phyloP scores from a whole-genome alignment of 2,797 vertebrate genomes.

The Pygocentrus nattereri region DNA sequence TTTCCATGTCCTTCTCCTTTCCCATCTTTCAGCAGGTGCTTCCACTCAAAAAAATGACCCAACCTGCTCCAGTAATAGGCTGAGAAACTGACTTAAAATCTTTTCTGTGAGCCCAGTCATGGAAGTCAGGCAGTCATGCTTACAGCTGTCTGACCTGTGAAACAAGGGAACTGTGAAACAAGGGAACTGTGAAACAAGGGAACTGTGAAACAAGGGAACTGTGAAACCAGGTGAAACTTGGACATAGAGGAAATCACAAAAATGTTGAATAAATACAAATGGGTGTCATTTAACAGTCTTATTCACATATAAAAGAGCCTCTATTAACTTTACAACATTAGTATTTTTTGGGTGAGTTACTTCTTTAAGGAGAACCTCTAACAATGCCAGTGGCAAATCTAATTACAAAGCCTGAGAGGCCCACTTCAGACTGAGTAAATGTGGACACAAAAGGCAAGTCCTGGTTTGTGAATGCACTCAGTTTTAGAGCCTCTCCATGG shows the following conservation, averaged over 20 bases:
- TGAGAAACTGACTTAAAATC: neutral
- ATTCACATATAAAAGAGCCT: neutral
- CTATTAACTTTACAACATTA: neutral
- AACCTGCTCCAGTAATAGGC: neutral
- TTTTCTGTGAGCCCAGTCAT: neutral
- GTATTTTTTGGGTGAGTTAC: neutral
- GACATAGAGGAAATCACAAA: neutral
- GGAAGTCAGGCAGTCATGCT: neutral
- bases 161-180: too few relatives aligned
- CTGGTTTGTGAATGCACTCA: conserved; percentile 12
- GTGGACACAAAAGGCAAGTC: conserved; percentile 34
- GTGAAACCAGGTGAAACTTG: neutral
- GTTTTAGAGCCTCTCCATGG: conserved; percentile 32
- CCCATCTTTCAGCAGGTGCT: conserved; percentile 8
- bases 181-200: too few relatives aligned
- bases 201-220: too few relatives aligned
- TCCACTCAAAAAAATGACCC: conserved; percentile 31
- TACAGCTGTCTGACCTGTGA: neutral
- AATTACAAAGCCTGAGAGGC: conserved; percentile 37
- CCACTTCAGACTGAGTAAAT: conserved; percentile 15
- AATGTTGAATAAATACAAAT: too few relatives aligned
- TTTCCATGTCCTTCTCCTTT: neutral
- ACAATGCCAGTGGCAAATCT: neutral
- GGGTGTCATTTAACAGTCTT: too few relatives aligned
- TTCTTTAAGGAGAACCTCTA: neutral